Evolutionary conservation across 2,113 vertebrate species (phyloP).

Genomic region (Emydura subglobosa): DNA sequence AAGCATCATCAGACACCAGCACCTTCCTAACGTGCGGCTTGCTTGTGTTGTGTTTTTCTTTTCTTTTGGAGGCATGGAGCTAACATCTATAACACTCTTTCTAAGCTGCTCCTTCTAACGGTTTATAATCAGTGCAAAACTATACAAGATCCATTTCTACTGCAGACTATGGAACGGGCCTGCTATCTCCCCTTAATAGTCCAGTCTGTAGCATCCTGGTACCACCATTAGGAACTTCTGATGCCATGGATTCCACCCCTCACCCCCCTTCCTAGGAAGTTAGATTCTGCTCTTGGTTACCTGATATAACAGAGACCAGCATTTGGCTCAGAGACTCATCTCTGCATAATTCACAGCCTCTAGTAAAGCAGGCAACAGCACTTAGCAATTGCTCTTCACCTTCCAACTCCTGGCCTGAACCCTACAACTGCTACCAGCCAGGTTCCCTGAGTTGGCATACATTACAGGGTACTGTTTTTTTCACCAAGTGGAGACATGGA

Average conservation of each 20-base stretch:
- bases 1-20: not conserved
- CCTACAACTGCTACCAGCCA: not conserved
- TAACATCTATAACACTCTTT: accelerated
- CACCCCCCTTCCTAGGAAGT: not conserved
- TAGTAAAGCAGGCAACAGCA: not conserved
- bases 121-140: not conserved
- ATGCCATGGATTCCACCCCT: not conserved
- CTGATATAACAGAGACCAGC: not conserved
- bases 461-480: not conserved
- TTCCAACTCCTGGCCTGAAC: not conserved
- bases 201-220: not conserved
- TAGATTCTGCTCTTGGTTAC: not conserved
- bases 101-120: not conserved
- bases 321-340: not conserved
- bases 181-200: not conserved
- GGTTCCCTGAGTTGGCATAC: not conserved
- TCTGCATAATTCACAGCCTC: not conserved
- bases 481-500: not conserved
- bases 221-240: accelerated
- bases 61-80: not conserved
- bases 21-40: not conserved
- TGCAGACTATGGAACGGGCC: not conserved
- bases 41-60: accelerated
- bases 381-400: not conserved
- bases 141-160: not conserved